phyloP scores from a whole-genome alignment of 2,888 invertebrate species.

The Cephus spinipes region DNA sequence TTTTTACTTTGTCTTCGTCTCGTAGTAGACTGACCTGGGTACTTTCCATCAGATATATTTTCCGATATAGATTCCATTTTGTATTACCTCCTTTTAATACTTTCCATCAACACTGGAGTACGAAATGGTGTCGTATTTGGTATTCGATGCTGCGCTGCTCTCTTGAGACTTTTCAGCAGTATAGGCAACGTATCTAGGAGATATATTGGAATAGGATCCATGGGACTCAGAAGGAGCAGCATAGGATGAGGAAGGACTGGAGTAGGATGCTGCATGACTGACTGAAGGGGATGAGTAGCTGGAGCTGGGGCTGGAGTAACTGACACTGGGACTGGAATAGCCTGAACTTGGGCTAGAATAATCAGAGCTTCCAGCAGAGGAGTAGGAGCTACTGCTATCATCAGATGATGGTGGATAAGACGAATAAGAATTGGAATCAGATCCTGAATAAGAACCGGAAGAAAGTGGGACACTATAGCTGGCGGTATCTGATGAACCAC shows the following conservation, averaged over 20 bases:
- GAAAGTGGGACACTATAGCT: constrained; percentile 51
- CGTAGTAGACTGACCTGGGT: not conserved
- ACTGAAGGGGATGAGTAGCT: constrained; percentile 31
- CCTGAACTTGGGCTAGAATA: constrained; percentile 30
- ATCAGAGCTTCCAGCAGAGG: constrained; percentile 23
- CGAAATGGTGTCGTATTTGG: constrained; percentile 62
- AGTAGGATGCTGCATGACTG: constrained; percentile 37
- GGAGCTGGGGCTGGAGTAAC: constrained; percentile 33
- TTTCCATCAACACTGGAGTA: constrained; percentile 57
- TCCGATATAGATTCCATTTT: not conserved
- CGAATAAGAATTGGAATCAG: constrained; percentile 24
- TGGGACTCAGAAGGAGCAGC: constrained; percentile 42
- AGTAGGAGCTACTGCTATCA: constrained; percentile 36
- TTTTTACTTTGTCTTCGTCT: not conserved
- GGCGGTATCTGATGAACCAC: constrained; percentile 48
- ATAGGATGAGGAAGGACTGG: constrained; percentile 44
- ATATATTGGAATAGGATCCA: constrained; percentile 50
- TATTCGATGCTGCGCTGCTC: constrained; percentile 31
- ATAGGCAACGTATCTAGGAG: constrained; percentile 50
- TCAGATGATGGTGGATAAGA: constrained; percentile 50
- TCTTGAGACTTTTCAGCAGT: constrained; percentile 41
- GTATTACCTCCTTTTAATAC: constrained; percentile 33
- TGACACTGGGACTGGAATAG: constrained; percentile 32
- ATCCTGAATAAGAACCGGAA: constrained; percentile 32
- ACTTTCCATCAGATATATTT: not conserved